These are phyloP conservation scores for Spodoptera litura DNA, from an alignment of 1,140 invertebrate species.

Conservation along the genomic window DNA sequence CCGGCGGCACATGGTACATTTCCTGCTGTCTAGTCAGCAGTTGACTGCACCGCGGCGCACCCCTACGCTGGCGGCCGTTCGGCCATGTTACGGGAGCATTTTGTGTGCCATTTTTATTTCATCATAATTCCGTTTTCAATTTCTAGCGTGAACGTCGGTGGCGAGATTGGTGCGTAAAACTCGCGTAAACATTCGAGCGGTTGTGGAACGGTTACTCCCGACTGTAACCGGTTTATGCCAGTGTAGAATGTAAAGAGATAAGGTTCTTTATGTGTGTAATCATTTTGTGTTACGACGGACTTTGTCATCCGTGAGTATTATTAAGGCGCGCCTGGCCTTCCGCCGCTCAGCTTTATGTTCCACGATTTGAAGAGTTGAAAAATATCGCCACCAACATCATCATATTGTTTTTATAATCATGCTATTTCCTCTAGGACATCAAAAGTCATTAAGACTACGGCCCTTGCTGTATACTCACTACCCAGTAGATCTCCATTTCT, in stretches of 20 bases:
- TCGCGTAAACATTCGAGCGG: conserved; percentile 82
- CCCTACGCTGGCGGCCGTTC: conserved; percentile 47
- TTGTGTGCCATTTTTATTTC: conserved; percentile 73
- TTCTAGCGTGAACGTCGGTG: conserved; percentile 67
- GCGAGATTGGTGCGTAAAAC: conserved; percentile 83
- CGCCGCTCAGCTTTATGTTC: conserved; percentile 62
- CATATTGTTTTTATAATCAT: not conserved
- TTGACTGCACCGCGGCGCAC: conserved; percentile 25
- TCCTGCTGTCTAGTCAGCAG: conserved; percentile 63
- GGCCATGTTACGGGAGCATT: conserved; percentile 55
- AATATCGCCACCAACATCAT: not conserved
- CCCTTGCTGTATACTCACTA: too few species aligned
- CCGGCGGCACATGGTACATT: conserved; percentile 65
- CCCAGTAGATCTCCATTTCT: too few species aligned
- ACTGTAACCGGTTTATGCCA: conserved; percentile 81
- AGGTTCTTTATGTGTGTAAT: conserved; percentile 85
- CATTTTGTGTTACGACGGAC: conserved; percentile 82
- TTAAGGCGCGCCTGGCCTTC: conserved; percentile 69
- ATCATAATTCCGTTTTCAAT: conserved; percentile 83
- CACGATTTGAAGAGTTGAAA: conserved; percentile 43
- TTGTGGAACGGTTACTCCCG: conserved; percentile 76
- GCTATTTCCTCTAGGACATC: too few species aligned
- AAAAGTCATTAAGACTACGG: too few species aligned
- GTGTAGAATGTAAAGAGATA: conserved; percentile 83
- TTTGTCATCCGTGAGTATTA: conserved; percentile 79